phyloP scores from a whole-genome alignment of 64 coral and sea anemone genomes.

The Stichodactyla helianthus region DNA sequence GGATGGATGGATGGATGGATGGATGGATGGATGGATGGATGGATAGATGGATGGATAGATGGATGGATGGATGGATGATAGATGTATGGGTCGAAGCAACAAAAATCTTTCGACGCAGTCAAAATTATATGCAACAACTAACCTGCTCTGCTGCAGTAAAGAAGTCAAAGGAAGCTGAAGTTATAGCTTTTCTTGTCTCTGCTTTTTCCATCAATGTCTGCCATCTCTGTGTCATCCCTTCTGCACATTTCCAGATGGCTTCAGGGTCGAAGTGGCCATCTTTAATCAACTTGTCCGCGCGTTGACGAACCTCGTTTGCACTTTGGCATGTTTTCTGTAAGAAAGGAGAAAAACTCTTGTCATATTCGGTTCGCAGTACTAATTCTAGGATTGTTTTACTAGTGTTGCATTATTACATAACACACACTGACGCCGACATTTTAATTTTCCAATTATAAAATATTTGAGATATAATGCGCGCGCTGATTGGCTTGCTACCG shows the following conservation, averaged over 20 bases:
- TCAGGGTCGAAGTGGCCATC: slow-evolving; percentile 89
- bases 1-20: too few relatives aligned
- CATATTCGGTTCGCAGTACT: background rate
- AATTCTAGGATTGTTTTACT: too few relatives aligned
- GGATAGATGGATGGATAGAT: too few relatives aligned
- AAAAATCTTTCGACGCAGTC: too few relatives aligned
- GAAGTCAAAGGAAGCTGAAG: slow-evolving; percentile 77
- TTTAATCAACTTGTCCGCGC: slow-evolving; percentile 88
- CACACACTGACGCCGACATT: too few relatives aligned
- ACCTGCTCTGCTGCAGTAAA: slow-evolving; percentile 96
- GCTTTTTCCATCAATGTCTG: slow-evolving; percentile 83
- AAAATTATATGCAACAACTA: background rate
- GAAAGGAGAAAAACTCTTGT: background rate
- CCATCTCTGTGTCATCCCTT: slow-evolving; percentile 84
- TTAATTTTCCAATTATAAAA: too few relatives aligned
- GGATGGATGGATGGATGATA: too few relatives aligned
- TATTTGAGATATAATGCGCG: too few relatives aligned
- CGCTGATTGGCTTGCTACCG: too few relatives aligned
- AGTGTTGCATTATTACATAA: too few relatives aligned
- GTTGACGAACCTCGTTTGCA: slow-evolving; percentile 73
- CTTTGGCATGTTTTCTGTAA: slow-evolving; percentile 97
- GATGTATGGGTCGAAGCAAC: too few relatives aligned
- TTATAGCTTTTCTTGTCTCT: slow-evolving; percentile 71
- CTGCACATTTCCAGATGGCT: slow-evolving; percentile 76
- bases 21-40: too few relatives aligned